Percentiles rank a stretch among this genome's conserved stretches.
Conservation (phyloP, 2,113 vertebrate species). For the Salminus brasiliensis region DNA sequence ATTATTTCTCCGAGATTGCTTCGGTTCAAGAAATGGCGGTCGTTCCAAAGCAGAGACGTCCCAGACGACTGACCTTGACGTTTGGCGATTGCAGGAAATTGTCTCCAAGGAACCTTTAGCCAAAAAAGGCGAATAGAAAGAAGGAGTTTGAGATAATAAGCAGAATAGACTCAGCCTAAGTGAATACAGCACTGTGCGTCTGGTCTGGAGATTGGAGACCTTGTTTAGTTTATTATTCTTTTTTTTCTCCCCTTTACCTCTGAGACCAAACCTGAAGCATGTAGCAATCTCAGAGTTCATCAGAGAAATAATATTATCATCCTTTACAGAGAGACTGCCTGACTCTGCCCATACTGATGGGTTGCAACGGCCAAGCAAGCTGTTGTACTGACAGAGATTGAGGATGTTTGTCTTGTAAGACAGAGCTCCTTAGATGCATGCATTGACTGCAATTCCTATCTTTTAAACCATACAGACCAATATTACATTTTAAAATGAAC, state of each 20-base stretch:
- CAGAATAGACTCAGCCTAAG: conserved; percentile 3
- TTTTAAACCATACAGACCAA: too few species aligned
- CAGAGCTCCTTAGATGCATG: not conserved
- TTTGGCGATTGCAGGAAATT: conserved; percentile 15
- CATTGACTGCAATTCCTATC: too few species aligned
- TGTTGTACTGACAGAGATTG: conserved; percentile 24
- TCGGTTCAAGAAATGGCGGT: conserved; percentile 32
- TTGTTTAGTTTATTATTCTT: conserved; percentile 7
- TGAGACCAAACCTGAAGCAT: conserved; percentile 36
- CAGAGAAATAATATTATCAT: conserved; percentile 43
- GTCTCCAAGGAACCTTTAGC: conserved; percentile 24
- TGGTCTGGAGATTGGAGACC: conserved; percentile 23
- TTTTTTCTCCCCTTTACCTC: not conserved
- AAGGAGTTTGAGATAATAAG: not conserved
- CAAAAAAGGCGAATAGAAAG: not conserved
- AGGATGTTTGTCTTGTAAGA: not conserved
- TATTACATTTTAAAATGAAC: too few species aligned
- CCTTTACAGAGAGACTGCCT: conserved; percentile 13
- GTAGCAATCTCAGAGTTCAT: conserved; percentile 26
- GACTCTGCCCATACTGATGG: conserved; percentile 5
- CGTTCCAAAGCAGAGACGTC: not conserved
- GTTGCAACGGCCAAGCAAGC: not conserved
- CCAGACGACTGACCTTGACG: conserved; percentile 29
- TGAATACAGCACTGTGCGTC: not conserved
- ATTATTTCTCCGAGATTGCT: conserved; percentile 45